phyloP scores from a whole-genome alignment of 2,113 vertebrate species.

The Pyrgilauda ruficollis region DNA sequence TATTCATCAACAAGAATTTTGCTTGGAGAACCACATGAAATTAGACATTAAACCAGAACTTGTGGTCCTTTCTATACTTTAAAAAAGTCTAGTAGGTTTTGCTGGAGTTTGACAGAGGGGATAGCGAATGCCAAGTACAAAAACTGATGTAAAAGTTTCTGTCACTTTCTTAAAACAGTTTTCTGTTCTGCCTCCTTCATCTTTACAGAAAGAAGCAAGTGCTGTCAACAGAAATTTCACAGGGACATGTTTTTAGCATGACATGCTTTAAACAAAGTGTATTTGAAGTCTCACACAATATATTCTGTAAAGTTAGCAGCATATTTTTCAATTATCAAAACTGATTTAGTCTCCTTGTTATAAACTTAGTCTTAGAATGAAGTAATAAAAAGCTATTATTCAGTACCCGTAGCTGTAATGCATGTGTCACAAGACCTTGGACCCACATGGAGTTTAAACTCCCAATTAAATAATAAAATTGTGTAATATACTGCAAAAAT shows the following conservation, averaged over 20 bases:
- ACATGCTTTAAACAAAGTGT: neutral
- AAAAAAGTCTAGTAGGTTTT: neutral
- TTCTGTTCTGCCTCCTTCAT: neutral
- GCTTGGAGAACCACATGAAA: neutral
- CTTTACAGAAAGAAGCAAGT: neutral
- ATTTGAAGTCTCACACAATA: neutral
- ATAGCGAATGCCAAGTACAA: neutral
- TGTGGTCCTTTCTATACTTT: neutral
- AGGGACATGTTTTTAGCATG: neutral
- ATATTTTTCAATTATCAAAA: neutral
- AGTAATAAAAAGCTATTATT: neutral
- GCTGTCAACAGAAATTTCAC: neutral
- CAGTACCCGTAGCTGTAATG: neutral
- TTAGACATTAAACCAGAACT: neutral
- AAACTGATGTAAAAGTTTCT: neutral
- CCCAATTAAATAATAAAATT: constrained; percentile 27
- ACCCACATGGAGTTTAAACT: neutral
- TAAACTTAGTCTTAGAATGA: neutral
- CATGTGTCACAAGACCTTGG: neutral
- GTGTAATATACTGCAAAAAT: neutral
- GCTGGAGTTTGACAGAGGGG: neutral
- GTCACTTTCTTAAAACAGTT: neutral
- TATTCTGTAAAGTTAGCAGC: neutral
- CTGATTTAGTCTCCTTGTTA: neutral
- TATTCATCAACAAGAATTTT: neutral